Evolutionary conservation across 1,140 invertebrate genomes (phyloP).

Genomic region (Limonius californicus): DNA sequence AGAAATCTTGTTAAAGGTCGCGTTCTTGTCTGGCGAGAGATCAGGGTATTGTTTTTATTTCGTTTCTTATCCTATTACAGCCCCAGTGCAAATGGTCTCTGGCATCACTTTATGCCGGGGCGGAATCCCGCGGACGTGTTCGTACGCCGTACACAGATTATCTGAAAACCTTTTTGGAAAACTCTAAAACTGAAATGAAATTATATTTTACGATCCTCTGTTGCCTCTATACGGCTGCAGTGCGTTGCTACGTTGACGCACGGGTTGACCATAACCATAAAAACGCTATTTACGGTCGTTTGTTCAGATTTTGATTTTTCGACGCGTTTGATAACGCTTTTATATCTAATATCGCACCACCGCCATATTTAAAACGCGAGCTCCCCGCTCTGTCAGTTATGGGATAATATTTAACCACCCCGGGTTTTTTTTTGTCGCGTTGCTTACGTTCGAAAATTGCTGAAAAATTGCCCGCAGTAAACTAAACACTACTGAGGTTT

Average conservation of each 20-base stretch:
- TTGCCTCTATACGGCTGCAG: constrained; percentile 10
- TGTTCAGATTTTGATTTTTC: constrained; percentile 15
- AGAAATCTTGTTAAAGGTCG: too few species aligned
- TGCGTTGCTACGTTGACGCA: constrained; percentile 4
- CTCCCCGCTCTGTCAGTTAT: neutral
- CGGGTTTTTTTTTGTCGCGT: too few species aligned
- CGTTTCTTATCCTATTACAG: neutral
- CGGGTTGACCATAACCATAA: constrained; percentile 14
- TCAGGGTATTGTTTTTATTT: neutral
- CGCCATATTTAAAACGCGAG: neutral
- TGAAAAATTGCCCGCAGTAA: too few species aligned
- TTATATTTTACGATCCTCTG: constrained; percentile 13
- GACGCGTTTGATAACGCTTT: constrained; percentile 10
- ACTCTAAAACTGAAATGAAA: constrained; percentile 15
- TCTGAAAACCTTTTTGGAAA: constrained; percentile 15
- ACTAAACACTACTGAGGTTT: too few species aligned
- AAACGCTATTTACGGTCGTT: constrained; percentile 13
- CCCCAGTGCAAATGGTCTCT: neutral
- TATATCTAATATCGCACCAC: neutral
- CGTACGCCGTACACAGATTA: constrained; percentile 10
- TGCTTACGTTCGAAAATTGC: too few species aligned
- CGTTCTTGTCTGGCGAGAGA: neutral
- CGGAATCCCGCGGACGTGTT: neutral
- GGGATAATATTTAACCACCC: too few species aligned
- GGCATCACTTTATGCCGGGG: neutral